phyloP scores from a whole-genome alignment of 2,113 vertebrate genomes.

The Amblyornis subalaris region DNA sequence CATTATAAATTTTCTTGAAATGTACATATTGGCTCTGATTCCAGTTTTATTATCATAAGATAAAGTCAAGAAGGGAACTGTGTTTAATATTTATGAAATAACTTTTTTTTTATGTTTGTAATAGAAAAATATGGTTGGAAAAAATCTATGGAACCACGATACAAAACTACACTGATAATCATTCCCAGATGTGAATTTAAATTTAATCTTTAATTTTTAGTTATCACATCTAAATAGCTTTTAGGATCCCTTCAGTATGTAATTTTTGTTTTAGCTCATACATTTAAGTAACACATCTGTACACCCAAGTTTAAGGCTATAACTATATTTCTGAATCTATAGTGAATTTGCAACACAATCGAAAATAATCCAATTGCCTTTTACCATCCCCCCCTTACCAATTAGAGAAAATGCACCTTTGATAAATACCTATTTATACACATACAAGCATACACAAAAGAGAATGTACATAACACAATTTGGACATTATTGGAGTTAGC shows the following conservation, averaged over 20 bases:
- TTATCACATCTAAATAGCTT: conserved; percentile 1
- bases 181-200: conserved; percentile 39
- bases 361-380: neutral
- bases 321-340: neutral
- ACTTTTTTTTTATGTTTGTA: conserved; percentile 26
- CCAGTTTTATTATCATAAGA: conserved; percentile 38
- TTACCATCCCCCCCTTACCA: neutral
- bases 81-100: conserved; percentile 67
- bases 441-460: neutral
- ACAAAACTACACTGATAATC: conserved; percentile 26
- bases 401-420: neutral
- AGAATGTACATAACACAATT: neutral
- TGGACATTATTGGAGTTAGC: neutral
- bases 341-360: neutral
- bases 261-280: neutral
- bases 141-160: neutral
- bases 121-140: conserved; percentile 9
- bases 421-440: neutral
- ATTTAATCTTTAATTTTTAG: conserved; percentile 16
- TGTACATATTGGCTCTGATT: neutral
- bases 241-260: neutral
- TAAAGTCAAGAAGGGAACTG: conserved; percentile 53
- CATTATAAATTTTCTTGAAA: neutral
- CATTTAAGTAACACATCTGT: neutral
- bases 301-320: neutral